Percentiles rank a stretch among this genome's conserved stretches.
These are phyloP conservation scores for Coptotermes formosanus DNA, from an alignment of 1,140 invertebrate species.

Conservation along the genomic window DNA sequence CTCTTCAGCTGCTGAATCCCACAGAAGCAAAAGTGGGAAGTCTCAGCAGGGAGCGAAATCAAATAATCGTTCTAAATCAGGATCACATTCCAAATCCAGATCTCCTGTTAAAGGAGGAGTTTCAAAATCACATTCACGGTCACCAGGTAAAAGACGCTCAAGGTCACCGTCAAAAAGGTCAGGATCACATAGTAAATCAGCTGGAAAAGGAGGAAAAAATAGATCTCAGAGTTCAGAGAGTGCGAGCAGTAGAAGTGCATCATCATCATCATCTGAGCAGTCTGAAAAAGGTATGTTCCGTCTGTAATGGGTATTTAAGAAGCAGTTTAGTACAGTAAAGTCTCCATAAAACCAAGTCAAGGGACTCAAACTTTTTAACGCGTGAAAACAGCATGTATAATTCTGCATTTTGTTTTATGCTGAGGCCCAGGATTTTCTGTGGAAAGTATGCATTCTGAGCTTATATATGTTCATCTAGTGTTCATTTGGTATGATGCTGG, in stretches of 20 bases:
- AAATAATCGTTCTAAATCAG: conserved; percentile 40
- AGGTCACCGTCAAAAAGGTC: conserved; percentile 46
- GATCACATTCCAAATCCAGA: conserved; percentile 39
- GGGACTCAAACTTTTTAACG: no score
- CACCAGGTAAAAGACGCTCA: conserved; percentile 39
- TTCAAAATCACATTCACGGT: conserved; percentile 24
- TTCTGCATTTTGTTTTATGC: no score
- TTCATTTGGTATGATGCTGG: no score
- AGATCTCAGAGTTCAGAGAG: conserved; percentile 15
- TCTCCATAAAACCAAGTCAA: no score
- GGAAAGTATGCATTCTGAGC: no score
- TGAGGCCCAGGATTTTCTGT: no score
- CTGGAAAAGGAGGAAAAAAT: background rate
- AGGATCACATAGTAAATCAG: conserved; percentile 33
- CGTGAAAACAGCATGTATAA: no score
- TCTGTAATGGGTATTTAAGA: no score
- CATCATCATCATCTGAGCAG: conserved; percentile 21
- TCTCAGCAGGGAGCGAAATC: conserved; percentile 37
- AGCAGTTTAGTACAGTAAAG: no score
- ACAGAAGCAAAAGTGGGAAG: background rate
- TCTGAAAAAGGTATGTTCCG: conserved; percentile 25
- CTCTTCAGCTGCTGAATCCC: conserved; percentile 34
- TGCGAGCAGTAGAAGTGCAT: conserved; percentile 10
- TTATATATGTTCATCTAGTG: no score
- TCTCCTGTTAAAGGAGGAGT: conserved; percentile 48